Conservation (phyloP, 2,113 vertebrate species). For the Heptranchias perlo region DNA sequence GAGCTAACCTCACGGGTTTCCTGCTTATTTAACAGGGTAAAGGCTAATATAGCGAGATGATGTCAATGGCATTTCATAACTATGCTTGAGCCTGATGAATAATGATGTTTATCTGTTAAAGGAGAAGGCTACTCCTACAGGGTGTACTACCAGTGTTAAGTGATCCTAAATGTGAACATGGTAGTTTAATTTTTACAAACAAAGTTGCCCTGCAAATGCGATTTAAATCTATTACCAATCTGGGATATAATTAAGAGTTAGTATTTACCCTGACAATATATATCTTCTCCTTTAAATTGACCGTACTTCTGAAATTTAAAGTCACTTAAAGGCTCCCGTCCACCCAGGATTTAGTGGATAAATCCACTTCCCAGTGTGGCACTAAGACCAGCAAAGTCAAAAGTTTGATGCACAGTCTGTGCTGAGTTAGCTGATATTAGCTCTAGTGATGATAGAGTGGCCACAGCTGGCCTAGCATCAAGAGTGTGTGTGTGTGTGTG, state of each 20-base stretch:
- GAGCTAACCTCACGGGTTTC: neutral
- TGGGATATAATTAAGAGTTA: neutral
- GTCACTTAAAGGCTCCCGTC: neutral
- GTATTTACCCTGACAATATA: neutral
- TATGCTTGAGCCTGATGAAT: neutral
- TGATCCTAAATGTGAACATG: neutral
- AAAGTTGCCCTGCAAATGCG: neutral
- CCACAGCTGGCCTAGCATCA: neutral
- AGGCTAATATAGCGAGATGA: neutral
- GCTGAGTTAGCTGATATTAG: neutral
- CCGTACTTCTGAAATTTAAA: neutral
- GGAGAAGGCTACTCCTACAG: neutral
- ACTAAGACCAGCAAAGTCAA: neutral
- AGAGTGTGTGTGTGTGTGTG: too few relatives aligned
- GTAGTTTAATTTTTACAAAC: neutral
- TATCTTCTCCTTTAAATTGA: neutral
- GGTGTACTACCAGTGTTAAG: neutral
- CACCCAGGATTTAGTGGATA: neutral
- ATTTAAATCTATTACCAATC: neutral
- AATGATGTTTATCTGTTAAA: neutral
- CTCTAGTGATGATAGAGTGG: neutral
- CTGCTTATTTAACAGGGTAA: neutral
- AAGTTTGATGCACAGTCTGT: neutral
- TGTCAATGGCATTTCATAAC: neutral
- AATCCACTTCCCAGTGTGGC: neutral